phyloP scores from a whole-genome alignment of 2,113 vertebrate species.

The Corydoras sp. region DNA sequence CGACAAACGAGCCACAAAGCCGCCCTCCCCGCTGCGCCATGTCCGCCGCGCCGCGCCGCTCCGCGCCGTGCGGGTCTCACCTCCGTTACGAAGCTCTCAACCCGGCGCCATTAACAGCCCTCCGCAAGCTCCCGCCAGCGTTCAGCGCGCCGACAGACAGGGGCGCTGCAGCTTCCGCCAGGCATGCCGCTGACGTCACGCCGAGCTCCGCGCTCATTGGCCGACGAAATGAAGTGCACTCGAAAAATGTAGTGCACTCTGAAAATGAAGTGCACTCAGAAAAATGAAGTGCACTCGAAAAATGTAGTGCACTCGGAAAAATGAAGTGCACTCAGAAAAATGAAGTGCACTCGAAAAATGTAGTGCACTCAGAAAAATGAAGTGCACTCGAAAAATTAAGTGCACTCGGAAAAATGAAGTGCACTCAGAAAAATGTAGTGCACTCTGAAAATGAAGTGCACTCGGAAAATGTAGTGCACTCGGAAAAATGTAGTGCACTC shows the following conservation, averaged over 20 bases:
- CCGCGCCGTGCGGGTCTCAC: slow-evolving; percentile 40
- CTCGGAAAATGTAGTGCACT: too few species aligned
- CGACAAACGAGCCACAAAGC: slow-evolving; percentile 66
- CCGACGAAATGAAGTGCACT: slow-evolving; percentile 11
- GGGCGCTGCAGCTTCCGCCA: slow-evolving; percentile 48
- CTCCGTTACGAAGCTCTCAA: slow-evolving; percentile 7
- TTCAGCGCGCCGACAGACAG: background rate
- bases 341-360: background rate
- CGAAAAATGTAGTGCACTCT: too few species aligned
- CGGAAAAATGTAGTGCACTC: too few species aligned
- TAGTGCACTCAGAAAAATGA: background rate
- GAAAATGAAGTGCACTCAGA: background rate
- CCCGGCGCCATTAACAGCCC: too few species aligned
- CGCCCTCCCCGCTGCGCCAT: slow-evolving; percentile 4
- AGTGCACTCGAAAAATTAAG: too few species aligned
- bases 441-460: background rate
- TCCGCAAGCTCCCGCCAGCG: slow-evolving; percentile 25
- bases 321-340: too few species aligned
- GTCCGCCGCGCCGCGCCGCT: background rate
- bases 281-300: background rate
- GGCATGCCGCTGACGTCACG: slow-evolving; percentile 37
- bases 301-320: too few species aligned
- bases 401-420: background rate
- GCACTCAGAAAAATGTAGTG: too few species aligned
- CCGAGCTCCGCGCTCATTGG: slow-evolving; percentile 57